Base-by-base conservation (phyloP, 1,140 invertebrate species). In the Cylas formicarius region DNA sequence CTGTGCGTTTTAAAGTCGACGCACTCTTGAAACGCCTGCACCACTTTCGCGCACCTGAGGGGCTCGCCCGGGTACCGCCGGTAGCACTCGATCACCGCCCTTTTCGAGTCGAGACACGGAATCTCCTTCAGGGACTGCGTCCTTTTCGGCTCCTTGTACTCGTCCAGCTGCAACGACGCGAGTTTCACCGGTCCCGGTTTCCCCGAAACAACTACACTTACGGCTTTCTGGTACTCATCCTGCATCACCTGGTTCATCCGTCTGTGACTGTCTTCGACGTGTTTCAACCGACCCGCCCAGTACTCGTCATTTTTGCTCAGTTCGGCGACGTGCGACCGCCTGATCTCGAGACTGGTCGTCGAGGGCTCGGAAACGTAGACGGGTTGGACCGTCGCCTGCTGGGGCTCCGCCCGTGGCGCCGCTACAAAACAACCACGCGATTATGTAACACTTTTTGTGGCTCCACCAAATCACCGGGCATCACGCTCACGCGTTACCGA, bases 161-260 rank as follows among this genome's bases (percentile, higher is more conserved):
- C 57, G 23, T 58, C 50, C 27, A 61, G 28, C 59, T 61, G 26
- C 17, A 56, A 51, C 14, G 26, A 28, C n/a, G 7, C 8, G 9
- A 33, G 16, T 14, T 33, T 33, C 2, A 21, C n/a, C 3, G 1
- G 2, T 7, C 6, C 5, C 10, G 2, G 9, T 36, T 17, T 17
- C 4, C 11, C 18, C 1, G 44, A 22, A 27, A 18, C 7, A 36
- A 11, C 5, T 27, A 5, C 20, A 48, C 57, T 57, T 60, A 67
- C 52, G 19, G 73, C 70, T 57, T 71, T 71, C 23, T 72, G 62
- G 48, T 73, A 72, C 49, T 77, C 73, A 1, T 63, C 45, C n/a
- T 73, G 62, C 48, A 77, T 61, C 18, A 72, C 61, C 6, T 58
- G 38, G 48, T 72, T 67, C 26, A 77, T 68, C 19, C 59, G 56